Evolutionary conservation across 2,113 vertebrate genomes (phyloP).

Genomic region (Anguilla japonica): DNA sequence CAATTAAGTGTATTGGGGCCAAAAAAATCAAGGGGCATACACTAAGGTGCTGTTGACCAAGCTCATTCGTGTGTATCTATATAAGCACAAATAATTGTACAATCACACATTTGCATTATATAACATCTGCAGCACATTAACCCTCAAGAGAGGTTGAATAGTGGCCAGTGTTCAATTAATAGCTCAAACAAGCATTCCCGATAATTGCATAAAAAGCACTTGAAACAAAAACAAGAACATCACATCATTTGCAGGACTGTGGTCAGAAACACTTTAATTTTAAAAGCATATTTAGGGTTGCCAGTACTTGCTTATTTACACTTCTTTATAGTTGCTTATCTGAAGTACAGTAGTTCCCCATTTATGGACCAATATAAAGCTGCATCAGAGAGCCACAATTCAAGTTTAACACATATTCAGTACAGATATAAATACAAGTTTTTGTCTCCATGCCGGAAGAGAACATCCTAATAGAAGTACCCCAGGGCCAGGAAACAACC

Average conservation of each 20-base stretch:
- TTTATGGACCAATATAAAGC: neutral
- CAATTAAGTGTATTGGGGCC: neutral
- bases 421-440: neutral
- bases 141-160: neutral
- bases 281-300: no score
- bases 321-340: neutral
- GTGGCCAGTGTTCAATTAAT: neutral
- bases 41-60: neutral
- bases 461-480: conserved; percentile 40
- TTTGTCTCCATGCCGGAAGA: neutral
- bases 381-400: neutral
- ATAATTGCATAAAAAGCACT: neutral
- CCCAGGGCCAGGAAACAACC: conserved; percentile 54
- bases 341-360: neutral
- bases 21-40: neutral
- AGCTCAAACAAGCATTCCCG: neutral
- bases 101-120: neutral
- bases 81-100: neutral
- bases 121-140: neutral
- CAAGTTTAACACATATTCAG: neutral
- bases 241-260: no score
- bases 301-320: neutral
- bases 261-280: no score
- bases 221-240: neutral
- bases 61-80: neutral